phyloP scores from a whole-genome alignment of 2,888 invertebrate species.

The Limnephilus marmoratus region DNA sequence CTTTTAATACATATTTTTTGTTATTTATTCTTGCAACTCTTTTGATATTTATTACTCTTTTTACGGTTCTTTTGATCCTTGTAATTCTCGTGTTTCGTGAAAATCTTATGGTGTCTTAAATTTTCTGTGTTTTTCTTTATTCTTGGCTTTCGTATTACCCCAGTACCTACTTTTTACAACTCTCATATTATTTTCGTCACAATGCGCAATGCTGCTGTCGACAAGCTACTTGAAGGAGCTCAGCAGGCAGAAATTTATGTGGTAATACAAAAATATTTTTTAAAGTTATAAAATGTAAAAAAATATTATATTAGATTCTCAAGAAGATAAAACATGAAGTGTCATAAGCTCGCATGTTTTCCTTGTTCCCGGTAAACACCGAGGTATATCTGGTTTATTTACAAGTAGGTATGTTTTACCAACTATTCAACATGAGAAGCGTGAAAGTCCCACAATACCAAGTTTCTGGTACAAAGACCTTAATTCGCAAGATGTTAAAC shows the following conservation, averaged over 20 bases:
- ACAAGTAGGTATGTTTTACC: neutral
- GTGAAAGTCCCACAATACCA: neutral
- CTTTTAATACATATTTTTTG: neutral
- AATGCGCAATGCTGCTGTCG: neutral
- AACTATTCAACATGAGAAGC: neutral
- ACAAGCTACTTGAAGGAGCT: neutral
- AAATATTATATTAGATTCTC: neutral
- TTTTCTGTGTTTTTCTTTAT: neutral
- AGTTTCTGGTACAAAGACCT: neutral
- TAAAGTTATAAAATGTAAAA: neutral
- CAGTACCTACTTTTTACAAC: neutral
- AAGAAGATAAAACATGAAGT: neutral
- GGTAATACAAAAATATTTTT: neutral
- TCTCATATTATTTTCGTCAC: neutral
- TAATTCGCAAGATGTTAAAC: neutral
- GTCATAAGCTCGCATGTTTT: neutral
- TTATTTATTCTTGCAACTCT: neutral
- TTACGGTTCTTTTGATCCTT: neutral
- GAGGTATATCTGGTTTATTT: neutral
- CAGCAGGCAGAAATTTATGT: neutral
- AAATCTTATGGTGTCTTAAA: neutral
- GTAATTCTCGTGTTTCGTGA: neutral
- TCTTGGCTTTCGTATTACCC: neutral
- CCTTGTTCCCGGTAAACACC: neutral
- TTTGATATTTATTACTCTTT: neutral